These are phyloP conservation scores for Silurus asotus DNA, from an alignment of 2,113 vertebrate genomes.

Conservation along the genomic window DNA sequence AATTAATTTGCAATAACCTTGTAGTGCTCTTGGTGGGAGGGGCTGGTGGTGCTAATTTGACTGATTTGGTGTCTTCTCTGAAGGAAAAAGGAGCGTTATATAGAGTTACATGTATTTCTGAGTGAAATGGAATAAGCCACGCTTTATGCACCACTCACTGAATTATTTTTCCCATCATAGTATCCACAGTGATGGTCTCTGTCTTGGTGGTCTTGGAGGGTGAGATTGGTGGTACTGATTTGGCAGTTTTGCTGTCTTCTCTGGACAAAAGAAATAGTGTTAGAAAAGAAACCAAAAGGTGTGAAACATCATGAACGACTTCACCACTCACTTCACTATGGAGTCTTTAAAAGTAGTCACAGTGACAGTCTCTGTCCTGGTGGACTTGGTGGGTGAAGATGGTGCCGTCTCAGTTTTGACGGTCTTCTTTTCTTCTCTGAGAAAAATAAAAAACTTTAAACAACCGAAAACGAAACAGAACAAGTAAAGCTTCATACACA, in stretches of 20 bases:
- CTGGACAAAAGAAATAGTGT: background rate
- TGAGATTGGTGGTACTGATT: background rate
- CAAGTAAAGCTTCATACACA: background rate
- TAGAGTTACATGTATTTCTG: background rate
- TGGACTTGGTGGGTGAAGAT: background rate
- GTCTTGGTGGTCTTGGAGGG: background rate
- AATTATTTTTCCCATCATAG: constrained; percentile 16
- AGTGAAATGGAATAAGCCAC: background rate
- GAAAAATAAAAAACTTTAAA: background rate
- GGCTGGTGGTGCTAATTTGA: background rate
- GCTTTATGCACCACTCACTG: constrained; percentile 4
- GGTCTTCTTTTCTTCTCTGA: constrained; percentile 3
- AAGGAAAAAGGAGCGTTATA: background rate
- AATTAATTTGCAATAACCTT: constrained; percentile 2
- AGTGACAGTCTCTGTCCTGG: constrained; percentile 5
- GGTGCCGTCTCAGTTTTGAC: background rate
- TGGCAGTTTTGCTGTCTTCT: background rate
- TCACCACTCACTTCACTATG: background rate
- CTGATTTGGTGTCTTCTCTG: constrained; percentile 9
- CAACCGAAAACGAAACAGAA: background rate
- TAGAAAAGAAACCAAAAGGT: background rate
- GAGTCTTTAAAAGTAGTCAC: constrained; percentile 16
- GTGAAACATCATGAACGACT: background rate
- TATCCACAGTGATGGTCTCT: constrained; percentile 14
- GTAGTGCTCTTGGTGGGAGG: constrained; percentile 35